Base-by-base conservation (phyloP, 2,888 invertebrate species). In the Galeruca laticollis region DNA sequence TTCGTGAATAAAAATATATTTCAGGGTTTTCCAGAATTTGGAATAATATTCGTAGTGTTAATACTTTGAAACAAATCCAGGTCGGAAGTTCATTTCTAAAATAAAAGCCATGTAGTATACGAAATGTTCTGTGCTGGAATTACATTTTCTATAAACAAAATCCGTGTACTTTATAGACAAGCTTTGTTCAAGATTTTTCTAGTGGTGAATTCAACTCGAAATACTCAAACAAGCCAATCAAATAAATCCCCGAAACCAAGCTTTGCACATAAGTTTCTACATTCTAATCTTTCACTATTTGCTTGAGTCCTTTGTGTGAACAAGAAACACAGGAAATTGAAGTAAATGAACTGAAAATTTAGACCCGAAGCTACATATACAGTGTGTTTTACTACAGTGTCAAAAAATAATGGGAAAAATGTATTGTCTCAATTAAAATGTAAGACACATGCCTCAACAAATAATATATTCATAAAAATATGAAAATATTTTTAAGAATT, bases 151-250 rank as follows among this genome's bases (percentile, higher is more conserved):
- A 37, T 37, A 13, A 37, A 37, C 37, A 13, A 37, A 37, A 37
- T 37, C 13, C 37, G 13, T 2, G 37, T 37, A 37, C 37, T 37
- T 37, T 10, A 37, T 37, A 6, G 37, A 37, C 37, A 13, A 11
- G 47, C 9, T 47, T 47, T 47, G 47, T 47, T 15, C 47, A 15
- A 15, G n/a, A 47, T 18, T 47, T 47, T 47, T 47, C 18, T 8
- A 18, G 9, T 18, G 18, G 47, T 47, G 15, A 47, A 8, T 18
- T 15, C 47, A n/a, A 31, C 31, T 54, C n/a, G 31, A 15, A 54
- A 54, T 54, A 54, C 31, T 54, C 21, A 54, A 54, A 54, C n/a
- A 31, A 26, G 31, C 31, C 31, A 31, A 54, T 54, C 47, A 54
- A 54, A 21, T 52, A 52, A 52, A 54, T 4, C 21, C 54, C 18